These are phyloP conservation scores for Iguana delicatissima DNA, from an alignment of 2,797 vertebrate genomes.

Conservation along the genomic window DNA sequence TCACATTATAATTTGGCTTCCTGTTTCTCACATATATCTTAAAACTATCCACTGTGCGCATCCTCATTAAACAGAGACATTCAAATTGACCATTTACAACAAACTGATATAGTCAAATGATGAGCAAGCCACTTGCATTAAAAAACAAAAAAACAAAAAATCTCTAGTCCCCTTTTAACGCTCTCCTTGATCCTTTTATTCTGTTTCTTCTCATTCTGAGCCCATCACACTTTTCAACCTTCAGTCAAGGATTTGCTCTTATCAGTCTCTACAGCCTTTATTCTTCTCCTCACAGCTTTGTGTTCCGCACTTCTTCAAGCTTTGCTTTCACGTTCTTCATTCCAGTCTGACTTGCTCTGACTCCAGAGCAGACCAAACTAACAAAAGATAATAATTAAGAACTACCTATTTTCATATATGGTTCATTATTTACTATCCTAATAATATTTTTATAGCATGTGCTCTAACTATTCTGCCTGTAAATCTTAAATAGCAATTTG, in stretches of 20 bases:
- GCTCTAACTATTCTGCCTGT: constrained; percentile 32
- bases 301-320: constrained; percentile 73
- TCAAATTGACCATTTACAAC: constrained; percentile 52
- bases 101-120: constrained; percentile 60
- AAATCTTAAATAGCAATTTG: background rate
- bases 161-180: constrained; percentile 55
- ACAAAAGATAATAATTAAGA: constrained; percentile 86
- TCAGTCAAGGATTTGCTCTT: constrained; percentile 66
- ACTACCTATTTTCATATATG: constrained; percentile 75
- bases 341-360: constrained; percentile 83
- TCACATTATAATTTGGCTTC: background rate
- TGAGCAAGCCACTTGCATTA: constrained; percentile 62
- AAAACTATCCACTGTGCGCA: constrained; percentile 44
- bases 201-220: constrained; percentile 71
- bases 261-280: constrained; percentile 64
- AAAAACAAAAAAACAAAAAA: constrained; percentile 18
- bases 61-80: constrained; percentile 55
- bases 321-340: constrained; percentile 81
- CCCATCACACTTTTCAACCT: constrained; percentile 64
- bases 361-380: constrained; percentile 88
- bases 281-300: constrained; percentile 71
- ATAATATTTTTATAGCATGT: constrained; percentile 25
- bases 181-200: constrained; percentile 62
- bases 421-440: constrained; percentile 55
- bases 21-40: constrained; percentile 45